These are phyloP conservation scores for Pseudolycoriella hygida DNA, from an alignment of 2,888 invertebrate genomes.

Conservation along the genomic window DNA sequence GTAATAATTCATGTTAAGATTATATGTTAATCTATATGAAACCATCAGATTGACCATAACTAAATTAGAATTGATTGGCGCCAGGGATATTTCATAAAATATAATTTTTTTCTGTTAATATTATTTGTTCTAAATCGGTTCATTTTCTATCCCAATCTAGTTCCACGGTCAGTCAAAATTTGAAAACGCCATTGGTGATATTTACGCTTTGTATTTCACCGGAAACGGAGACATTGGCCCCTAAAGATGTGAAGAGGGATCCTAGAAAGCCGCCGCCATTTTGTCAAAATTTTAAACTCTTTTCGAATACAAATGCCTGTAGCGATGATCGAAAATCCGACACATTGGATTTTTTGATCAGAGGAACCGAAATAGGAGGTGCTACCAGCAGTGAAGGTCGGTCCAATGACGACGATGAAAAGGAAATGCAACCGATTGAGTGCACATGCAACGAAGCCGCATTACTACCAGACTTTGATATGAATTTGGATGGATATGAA, in stretches of 20 bases:
- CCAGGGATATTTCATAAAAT: no score
- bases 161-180: not conserved
- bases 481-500: constrained; percentile 8
- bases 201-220: constrained; percentile 8
- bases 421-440: not conserved
- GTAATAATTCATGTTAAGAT: no score
- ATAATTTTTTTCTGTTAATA: no score
- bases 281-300: constrained; percentile 6
- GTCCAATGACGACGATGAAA: not conserved
- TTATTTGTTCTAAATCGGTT: no score
- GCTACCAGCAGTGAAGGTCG: not conserved
- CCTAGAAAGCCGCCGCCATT: constrained; percentile 7
- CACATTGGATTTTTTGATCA: not conserved
- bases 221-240: constrained; percentile 7
- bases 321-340: not conserved
- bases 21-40: no score
- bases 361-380: not conserved
- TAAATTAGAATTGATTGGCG: no score
- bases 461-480: not conserved
- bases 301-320: not conserved
- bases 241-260: constrained; percentile 7
- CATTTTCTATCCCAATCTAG: not conserved
- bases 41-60: no score
- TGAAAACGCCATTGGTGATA: constrained; percentile 7
- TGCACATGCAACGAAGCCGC: not conserved